A percentile compares a stretch with the other conserved stretches of the same genome.
Conservation (phyloP, 1,140 invertebrate genomes). For the Listronotus oregonensis region DNA sequence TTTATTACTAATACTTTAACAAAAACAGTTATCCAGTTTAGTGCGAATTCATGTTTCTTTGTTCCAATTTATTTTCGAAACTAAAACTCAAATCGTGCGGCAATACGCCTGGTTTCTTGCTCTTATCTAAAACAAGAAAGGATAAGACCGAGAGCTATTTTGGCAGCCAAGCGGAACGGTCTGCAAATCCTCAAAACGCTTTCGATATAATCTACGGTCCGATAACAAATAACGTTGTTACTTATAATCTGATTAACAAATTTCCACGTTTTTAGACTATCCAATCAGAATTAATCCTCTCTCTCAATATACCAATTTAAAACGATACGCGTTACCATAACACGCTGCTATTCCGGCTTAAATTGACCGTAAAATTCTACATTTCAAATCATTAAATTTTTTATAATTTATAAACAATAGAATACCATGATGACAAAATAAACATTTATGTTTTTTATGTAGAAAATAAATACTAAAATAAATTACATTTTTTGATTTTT, state of each 20-base stretch:
- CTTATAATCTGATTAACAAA: slow-evolving; percentile 43
- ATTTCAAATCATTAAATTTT: slow-evolving; percentile 2
- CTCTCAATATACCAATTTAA: slow-evolving; percentile 8
- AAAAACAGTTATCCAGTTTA: too few relatives aligned
- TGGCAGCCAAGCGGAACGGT: slow-evolving; percentile 22
- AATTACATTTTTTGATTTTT: too few relatives aligned
- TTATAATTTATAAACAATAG: neutral
- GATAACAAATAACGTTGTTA: slow-evolving; percentile 42
- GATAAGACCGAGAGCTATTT: too few relatives aligned
- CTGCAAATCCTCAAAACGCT: slow-evolving; percentile 40
- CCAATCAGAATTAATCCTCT: slow-evolving; percentile 35
- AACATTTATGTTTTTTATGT: too few relatives aligned
- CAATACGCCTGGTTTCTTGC: too few relatives aligned
- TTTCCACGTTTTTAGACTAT: slow-evolving; percentile 37
- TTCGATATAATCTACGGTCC: slow-evolving; percentile 39
- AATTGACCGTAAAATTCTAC: slow-evolving; percentile 10
- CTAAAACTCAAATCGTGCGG: too few relatives aligned
- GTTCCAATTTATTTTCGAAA: too few relatives aligned
- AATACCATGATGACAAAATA: too few relatives aligned
- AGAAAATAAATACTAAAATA: too few relatives aligned
- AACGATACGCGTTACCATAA: slow-evolving; percentile 1
- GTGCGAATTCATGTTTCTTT: too few relatives aligned
- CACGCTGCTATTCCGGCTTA: neutral
- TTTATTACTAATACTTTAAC: too few relatives aligned
- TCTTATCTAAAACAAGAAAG: too few relatives aligned